phyloP scores from a whole-genome alignment of 2,113 vertebrate genomes.

The Neomonachus schauinslandi region DNA sequence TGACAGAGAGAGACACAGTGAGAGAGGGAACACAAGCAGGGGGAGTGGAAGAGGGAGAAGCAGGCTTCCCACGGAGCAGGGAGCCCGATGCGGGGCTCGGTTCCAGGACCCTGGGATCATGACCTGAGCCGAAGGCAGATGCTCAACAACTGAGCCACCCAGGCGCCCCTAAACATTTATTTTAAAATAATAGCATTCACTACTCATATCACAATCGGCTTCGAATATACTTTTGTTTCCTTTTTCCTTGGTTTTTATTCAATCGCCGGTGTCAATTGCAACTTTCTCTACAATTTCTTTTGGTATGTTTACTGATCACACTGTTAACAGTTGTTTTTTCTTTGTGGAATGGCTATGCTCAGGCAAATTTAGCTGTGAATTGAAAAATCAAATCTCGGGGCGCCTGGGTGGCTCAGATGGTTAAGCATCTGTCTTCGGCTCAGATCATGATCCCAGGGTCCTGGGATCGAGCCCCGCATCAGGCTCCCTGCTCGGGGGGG shows the following conservation, averaged over 20 bases:
- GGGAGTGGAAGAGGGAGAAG: background rate
- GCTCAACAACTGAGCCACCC: background rate
- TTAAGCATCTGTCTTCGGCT: background rate
- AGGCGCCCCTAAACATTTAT: background rate
- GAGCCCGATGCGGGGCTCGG: background rate
- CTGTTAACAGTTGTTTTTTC: background rate
- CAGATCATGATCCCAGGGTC: no score
- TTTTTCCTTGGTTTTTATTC: background rate
- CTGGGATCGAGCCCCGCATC: background rate
- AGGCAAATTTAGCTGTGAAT: no score
- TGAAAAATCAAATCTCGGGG: background rate
- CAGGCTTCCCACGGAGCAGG: background rate
- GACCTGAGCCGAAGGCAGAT: background rate
- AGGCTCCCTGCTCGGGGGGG: background rate
- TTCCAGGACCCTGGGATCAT: background rate
- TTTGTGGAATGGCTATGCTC: background rate
- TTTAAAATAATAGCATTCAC: background rate
- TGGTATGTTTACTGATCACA: no score
- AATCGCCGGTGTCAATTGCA: fast-evolving
- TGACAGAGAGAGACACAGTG: background rate
- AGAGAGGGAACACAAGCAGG: no score
- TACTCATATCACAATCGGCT: background rate
- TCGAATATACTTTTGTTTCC: background rate
- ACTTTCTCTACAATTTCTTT: background rate
- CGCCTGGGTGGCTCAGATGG: background rate